phyloP scores from a whole-genome alignment of 2,113 vertebrate species.

The Poeciliopsis retropinna region DNA sequence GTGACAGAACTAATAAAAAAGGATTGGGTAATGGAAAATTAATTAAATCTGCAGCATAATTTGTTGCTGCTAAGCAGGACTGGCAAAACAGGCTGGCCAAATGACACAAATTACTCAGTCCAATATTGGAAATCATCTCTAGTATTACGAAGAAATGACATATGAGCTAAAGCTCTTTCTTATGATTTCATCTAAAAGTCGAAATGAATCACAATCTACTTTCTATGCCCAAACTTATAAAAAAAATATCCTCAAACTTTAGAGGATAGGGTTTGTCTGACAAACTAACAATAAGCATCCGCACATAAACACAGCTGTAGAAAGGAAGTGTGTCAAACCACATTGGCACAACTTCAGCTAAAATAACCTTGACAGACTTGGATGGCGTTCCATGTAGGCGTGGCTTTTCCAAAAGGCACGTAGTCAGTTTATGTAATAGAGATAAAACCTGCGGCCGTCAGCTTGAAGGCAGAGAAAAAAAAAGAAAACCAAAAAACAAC shows the following conservation, averaged over 20 bases:
- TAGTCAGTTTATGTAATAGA: conserved; percentile 53
- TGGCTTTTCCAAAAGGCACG: conserved; percentile 60
- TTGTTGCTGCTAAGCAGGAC: not conserved
- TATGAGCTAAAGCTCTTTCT: not conserved
- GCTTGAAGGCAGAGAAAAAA: not conserved
- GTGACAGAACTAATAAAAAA: not conserved
- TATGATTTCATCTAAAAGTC: not conserved
- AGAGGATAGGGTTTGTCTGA: not conserved
- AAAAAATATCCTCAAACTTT: not conserved
- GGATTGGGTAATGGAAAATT: not conserved
- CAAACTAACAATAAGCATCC: not conserved
- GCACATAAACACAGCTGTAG: conserved; percentile 18
- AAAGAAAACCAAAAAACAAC: not conserved
- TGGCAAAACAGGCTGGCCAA: not conserved
- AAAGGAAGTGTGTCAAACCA: conserved; percentile 43
- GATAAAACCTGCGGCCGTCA: conserved; percentile 38
- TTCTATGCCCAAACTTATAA: not conserved
- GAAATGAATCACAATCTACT: not conserved
- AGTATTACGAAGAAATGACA: not conserved
- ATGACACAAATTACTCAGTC: conserved; percentile 3
- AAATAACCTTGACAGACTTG: conserved; percentile 71
- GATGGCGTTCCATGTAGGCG: conserved; percentile 39
- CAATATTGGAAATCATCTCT: not conserved
- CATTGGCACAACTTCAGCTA: conserved; percentile 48
- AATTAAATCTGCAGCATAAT: not conserved